Base-by-base conservation (phyloP, 1,140 invertebrate species). In the Thaumetopoea pityocampa region DNA sequence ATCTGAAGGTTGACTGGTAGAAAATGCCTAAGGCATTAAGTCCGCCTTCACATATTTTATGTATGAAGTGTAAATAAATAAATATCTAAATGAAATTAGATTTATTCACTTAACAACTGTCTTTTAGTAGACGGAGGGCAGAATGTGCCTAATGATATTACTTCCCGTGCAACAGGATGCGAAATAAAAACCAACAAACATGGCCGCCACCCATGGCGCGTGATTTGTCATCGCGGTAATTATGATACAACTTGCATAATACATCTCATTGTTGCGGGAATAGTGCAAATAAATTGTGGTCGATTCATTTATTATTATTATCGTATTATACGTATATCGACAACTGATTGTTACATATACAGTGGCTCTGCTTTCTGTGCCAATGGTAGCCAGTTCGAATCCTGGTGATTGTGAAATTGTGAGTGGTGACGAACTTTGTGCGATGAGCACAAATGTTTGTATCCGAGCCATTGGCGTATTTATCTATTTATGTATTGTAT, bases 181-280 rank as follows among this genome's bases (percentile, higher is more conserved):
- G 44, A 43, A 50, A 49, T 45, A 55, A 52, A 43, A 33, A 41
- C 26, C 40, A 61, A 48, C 36, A 47, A 30, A 34, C 17, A 68
- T 67, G 58, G 62, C 56, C 49, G 48, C 63, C 57, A 65, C 65
- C 65, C 65, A 55, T 47, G 27, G 65, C 27, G 61, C 27, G 17
- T 29, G 47, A 68, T 71, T 68, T 68, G 63, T 68, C 57, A 60
- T 30, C 36, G 33, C 38, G 51, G 30, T 51, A 51, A 46, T 57
- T 44, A 51, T 47, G 24, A 7, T 8, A 12, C 27, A 15, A 18
- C 10, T 17, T 27, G 18, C 29, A 32, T 26, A 38, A 32, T n/a
- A 15, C 20, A 6, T 27, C 1, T 5, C 8, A 40, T 34, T 43
- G 15, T 35, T 29, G 14, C 10, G 8, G 32, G 3, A 5, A 14